phyloP scores from a whole-genome alignment of 2,113 vertebrate species.

The Boleophthalmus pectinirostris region DNA sequence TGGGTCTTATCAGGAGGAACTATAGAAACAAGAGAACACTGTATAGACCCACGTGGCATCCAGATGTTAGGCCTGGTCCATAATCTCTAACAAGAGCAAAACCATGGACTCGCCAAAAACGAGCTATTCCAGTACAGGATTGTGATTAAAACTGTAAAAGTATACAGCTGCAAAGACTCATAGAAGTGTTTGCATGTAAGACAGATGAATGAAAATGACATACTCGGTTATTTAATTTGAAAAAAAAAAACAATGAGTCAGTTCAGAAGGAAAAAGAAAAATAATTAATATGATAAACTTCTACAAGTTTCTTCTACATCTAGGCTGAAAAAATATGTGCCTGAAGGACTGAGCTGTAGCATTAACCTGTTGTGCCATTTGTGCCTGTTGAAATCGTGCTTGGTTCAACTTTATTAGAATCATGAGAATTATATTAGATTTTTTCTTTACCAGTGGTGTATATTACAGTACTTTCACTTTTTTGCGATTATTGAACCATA shows the following conservation, averaged over 20 bases:
- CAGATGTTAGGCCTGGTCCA: constrained; percentile 49
- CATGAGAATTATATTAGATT: no score
- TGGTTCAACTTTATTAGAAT: no score
- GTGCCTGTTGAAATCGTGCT: no score
- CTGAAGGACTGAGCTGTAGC: no score
- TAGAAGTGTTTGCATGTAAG: neutral
- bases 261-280: neutral
- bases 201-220: neutral
- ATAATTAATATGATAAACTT: neutral
- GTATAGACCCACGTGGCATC: constrained; percentile 43
- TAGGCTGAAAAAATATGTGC: no score
- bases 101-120: constrained; percentile 4
- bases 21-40: neutral
- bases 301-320: no score
- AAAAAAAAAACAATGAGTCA: neutral
- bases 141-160: neutral
- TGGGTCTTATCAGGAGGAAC: neutral
- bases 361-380: no score
- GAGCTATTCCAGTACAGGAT: neutral
- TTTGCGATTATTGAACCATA: no score
- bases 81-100: constrained; percentile 8
- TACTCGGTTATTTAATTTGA: neutral
- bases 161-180: neutral
- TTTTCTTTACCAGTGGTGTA: no score
- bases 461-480: no score